Evolutionary conservation across 2,113 vertebrate genomes (phyloP).

Genomic region (Erythrolamprus reginae): DNA sequence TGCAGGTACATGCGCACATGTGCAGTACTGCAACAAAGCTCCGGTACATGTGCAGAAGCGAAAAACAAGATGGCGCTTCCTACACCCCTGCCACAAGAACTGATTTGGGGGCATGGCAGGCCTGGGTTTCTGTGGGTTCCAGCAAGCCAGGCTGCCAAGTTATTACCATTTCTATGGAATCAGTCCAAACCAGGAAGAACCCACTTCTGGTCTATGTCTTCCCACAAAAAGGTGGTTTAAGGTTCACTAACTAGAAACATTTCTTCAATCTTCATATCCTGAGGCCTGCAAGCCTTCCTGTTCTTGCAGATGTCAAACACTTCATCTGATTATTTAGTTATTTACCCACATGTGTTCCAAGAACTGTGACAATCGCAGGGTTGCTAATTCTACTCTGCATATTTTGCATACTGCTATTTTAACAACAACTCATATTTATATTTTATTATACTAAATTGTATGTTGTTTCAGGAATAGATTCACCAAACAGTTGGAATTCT

Average conservation of each 20-base stretch:
- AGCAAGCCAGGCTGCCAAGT: no score
- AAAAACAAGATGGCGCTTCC: no score
- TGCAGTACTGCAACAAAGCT: no score
- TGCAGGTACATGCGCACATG: no score
- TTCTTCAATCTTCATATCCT: background rate
- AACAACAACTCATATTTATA: slow-evolving; percentile 33
- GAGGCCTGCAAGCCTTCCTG: slow-evolving; percentile 7
- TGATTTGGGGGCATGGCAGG: no score
- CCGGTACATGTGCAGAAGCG: no score
- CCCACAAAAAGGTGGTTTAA: background rate
- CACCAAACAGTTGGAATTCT: slow-evolving; percentile 29
- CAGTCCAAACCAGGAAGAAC: no score
- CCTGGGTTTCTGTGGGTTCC: no score
- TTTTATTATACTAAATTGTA: slow-evolving; percentile 28
- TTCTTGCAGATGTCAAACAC: background rate
- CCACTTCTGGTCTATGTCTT: background rate
- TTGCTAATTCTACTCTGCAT: slow-evolving; percentile 27
- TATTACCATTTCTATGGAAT: no score
- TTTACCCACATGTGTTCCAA: slow-evolving; percentile 20
- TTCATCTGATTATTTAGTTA: slow-evolving; percentile 9
- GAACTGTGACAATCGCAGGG: slow-evolving; percentile 17
- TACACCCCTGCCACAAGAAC: no score
- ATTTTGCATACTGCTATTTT: slow-evolving; percentile 21
- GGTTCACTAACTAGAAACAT: background rate
- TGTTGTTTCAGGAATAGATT: slow-evolving; percentile 19